These are phyloP conservation scores for Ips typographus DNA, from an alignment of 1,140 invertebrate species.

Conservation along the genomic window DNA sequence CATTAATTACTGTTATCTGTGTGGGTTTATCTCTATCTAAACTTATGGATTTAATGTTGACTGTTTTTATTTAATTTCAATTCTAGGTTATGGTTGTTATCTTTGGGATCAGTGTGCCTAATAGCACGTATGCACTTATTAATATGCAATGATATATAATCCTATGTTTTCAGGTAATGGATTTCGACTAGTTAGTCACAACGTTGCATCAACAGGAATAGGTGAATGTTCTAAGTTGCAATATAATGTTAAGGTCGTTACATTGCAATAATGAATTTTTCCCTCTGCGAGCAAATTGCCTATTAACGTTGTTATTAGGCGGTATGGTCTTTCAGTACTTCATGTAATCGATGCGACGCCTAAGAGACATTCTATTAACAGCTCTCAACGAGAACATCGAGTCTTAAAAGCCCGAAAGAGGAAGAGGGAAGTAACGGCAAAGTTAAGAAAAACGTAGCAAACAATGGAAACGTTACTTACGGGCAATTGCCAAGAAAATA, in stretches of 20 bases:
- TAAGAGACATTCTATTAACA: too few relatives aligned
- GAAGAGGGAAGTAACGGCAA: too few relatives aligned
- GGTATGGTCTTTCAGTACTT: neutral
- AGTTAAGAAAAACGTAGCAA: too few relatives aligned
- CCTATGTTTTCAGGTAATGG: neutral
- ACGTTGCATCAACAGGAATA: neutral
- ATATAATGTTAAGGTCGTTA: conserved; percentile 12
- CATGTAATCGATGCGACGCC: too few relatives aligned
- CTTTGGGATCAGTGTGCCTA: neutral
- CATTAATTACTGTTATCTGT: conserved; percentile 22
- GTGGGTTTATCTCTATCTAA: conserved; percentile 5
- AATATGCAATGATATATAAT: neutral
- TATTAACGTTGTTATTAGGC: conserved; percentile 5
- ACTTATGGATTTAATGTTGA: neutral
- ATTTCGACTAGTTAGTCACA: too few relatives aligned
- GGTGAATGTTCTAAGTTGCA: conserved; percentile 15
- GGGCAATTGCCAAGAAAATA: too few relatives aligned
- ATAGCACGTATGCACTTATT: conserved; percentile 7
- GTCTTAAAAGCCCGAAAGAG: too few relatives aligned
- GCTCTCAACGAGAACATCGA: too few relatives aligned
- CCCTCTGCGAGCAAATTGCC: conserved; percentile 3
- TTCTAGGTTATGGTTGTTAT: conserved; percentile 3
- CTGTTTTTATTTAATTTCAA: conserved; percentile 18
- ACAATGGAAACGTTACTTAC: too few relatives aligned
- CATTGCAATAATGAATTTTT: conserved; percentile 7